Evolutionary conservation across 2,113 vertebrate species (phyloP), one percentile per base, ranked within the genome.

Genomic region (Peromyscus leucopus): DNA sequence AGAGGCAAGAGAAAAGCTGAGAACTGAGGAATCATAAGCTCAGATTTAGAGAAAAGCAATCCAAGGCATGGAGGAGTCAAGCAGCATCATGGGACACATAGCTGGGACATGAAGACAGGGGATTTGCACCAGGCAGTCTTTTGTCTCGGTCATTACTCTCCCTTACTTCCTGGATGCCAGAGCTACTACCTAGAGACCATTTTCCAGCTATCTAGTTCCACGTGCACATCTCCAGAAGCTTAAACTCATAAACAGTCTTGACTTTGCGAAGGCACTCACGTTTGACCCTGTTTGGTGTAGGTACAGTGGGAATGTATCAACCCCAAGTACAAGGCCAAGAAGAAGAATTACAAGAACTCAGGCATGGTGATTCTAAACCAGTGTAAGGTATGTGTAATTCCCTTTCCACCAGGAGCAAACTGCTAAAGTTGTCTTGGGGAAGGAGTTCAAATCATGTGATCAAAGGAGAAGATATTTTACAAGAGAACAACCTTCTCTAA

Each of bases 241-340:
- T 36, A 42, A 4, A 10, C 92, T 93, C 95, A 85, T 5, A 86
- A 39, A 85, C 96, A 92, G 90, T 61, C 86, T 97, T 36, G 8
- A 15, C 91, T 84, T 95, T 57, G 48, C 31, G n/a, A 93, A 96
- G 89, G 46, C 71, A 87, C 89, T 97, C 94, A 97, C 55, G 28
- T n/a, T 63, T 3, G 94, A 93, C 28, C 95, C 59, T 90, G 98
- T 0, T 96, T 90, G 93, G 96, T 85, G 86, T 98, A 99, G 99
- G 99, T 99, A 61, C 99, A 99, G 96, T 99, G 99, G 99, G 99
- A 99, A 48, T 99, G 99, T 97, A 99, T 99, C 84, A 99, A 99
- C 93, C 99, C 99, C 78, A 99, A 99, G 97, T 99, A 99, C 98
- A 99, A 99, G 98, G 98, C 98, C 51, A 99, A 99, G 99, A 99